Percentiles rank a stretch among this genome's conserved stretches.
Conservation (phyloP, 2,888 invertebrate species). For the Platycheirus rosarum region DNA sequence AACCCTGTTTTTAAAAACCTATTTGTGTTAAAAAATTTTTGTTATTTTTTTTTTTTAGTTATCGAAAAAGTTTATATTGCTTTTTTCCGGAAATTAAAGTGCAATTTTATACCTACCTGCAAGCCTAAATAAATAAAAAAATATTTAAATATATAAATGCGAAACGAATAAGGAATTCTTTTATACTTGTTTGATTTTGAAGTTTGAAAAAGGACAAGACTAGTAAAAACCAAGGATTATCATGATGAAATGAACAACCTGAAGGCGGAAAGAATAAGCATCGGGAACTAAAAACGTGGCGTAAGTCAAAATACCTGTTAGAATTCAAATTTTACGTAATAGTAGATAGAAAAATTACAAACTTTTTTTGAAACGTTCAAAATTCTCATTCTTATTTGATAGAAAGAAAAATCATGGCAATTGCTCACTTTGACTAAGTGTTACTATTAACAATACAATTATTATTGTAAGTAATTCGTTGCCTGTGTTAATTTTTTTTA, state of each 20-base stretch:
- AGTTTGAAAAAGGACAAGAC: conserved; percentile 30
- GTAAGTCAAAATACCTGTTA: conserved; percentile 34
- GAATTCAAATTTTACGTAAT: too few relatives aligned
- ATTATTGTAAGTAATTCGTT: too few relatives aligned
- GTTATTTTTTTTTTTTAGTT: conserved; percentile 7
- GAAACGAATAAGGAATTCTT: neutral
- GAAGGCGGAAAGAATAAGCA: conserved; percentile 24
- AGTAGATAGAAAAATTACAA: too few relatives aligned
- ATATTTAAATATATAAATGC: too few relatives aligned
- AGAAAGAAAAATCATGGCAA: too few relatives aligned
- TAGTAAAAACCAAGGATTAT: conserved; percentile 50
- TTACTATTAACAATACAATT: too few relatives aligned
- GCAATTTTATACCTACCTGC: conserved; percentile 1
- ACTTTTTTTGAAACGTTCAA: too few relatives aligned
- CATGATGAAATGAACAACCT: conserved; percentile 50
- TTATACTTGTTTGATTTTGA: neutral
- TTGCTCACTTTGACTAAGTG: too few relatives aligned
- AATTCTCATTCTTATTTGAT: too few relatives aligned
- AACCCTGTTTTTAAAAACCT: neutral
- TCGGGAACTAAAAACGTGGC: conserved; percentile 28
- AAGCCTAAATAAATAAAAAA: neutral
- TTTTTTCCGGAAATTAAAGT: conserved; percentile 2
- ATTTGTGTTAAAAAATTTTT: neutral
- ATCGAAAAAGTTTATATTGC: neutral
- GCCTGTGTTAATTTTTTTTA: too few relatives aligned